Evolutionary conservation across 1,140 invertebrate genomes (phyloP), one percentile per base, ranked within the genome.

Genomic region (Parapsyche elsis): DNA sequence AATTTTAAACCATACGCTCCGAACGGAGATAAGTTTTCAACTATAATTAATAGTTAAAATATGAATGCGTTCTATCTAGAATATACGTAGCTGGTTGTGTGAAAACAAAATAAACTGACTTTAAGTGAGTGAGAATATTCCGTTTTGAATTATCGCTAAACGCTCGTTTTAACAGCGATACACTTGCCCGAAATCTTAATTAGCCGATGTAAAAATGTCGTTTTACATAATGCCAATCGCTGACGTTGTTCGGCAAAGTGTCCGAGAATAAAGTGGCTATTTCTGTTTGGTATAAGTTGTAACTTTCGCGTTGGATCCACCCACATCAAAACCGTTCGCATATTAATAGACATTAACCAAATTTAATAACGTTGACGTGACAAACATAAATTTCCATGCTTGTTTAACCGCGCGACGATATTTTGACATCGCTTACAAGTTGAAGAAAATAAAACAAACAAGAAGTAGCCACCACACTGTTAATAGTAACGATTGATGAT

Each of bases 331-430:
- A 67, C 23, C 64, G 24, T 9, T 67, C 21, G 24, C 64, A 30
- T 67, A 67, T 67, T 67, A 67, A 67, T 67, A 67, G 64, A 67
- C 64, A 67, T 67, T 67, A 67, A 67, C 64, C 64, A 67, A 67
- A 67, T 67, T 67, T 67, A 67, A 67, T 67, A 24, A 67, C 24
- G 64, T 23, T 67, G 64, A 67, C 64, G 21, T 23, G 23, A 26
- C 19, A 14, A 26, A 23, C 64, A 24, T 67, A 67, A 9, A 14
- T 67, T 67, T 24, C 21, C 10, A 1, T 4, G 59, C n/a, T 61
- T 2, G 59, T 19, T 61, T 61, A 24, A 61, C n/a, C 9, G 19
- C 4, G 64, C 64, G 49, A 53, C 16, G 10, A 5, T 53, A 53
- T 53, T 53, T 53, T 12, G 49, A 53, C 49, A 16, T 53, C 12